Conservation (phyloP, 2,113 vertebrate species). For the Cairina moschata region DNA sequence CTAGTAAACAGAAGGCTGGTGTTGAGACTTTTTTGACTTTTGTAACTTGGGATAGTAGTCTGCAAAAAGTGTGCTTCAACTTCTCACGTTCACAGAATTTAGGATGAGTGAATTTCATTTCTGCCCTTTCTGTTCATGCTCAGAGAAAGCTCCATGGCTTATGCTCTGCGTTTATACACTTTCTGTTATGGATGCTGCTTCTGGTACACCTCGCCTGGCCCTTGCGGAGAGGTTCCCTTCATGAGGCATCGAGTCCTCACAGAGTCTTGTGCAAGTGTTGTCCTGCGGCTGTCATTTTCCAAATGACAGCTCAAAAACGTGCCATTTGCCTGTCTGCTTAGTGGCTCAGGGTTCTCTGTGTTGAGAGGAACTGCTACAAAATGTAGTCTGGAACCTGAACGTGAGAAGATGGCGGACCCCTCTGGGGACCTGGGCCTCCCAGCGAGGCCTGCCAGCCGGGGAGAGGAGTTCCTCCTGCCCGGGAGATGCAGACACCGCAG, state of each 20-base stretch:
- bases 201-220: neutral
- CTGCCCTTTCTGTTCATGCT: neutral
- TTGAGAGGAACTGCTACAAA: neutral
- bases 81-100: neutral
- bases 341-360: neutral
- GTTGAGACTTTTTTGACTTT: neutral
- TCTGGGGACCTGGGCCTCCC: neutral
- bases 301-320: neutral
- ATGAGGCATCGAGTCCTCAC: rapidly evolving
- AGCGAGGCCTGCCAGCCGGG: neutral
- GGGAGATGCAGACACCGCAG: neutral
- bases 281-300: neutral
- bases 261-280: neutral
- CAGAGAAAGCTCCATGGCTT: neutral
- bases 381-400: rapidly evolving
- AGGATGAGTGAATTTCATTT: neutral
- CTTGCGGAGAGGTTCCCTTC: neutral
- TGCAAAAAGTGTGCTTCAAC: neutral
- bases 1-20: neutral
- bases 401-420: neutral
- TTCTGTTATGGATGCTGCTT: neutral
- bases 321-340: neutral
- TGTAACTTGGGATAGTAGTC: neutral
- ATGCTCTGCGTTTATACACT: neutral
- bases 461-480: neutral